Conservation (phyloP, 2,888 invertebrate genomes). For the Clepsis dumicolana region DNA sequence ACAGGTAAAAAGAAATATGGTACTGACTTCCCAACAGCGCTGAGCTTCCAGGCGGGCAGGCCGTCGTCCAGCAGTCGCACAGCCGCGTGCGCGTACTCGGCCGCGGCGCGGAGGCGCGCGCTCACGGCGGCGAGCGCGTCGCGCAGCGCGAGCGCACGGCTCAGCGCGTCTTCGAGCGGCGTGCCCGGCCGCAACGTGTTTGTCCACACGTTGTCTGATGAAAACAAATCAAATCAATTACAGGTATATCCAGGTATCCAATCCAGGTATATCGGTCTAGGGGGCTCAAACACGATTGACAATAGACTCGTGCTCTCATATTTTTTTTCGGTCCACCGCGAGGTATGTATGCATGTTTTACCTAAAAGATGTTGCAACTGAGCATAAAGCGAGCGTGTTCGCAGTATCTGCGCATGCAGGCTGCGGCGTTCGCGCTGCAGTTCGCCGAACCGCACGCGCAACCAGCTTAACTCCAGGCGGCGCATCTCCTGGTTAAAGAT, state of each 20-base stretch:
- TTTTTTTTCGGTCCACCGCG: no score
- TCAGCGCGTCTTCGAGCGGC: conserved; percentile 62
- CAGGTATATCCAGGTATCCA: no score
- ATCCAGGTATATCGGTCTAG: no score
- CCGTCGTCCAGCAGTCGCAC: conserved; percentile 71
- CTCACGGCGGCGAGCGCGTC: conserved; percentile 75
- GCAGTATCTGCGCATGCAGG: conserved; percentile 70
- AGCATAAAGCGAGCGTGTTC: conserved; percentile 65
- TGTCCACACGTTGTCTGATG: conserved; percentile 69
- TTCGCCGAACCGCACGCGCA: conserved; percentile 65
- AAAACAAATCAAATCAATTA: not conserved
- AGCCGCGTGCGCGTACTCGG: conserved; percentile 72
- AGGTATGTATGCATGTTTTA: conserved; percentile 46
- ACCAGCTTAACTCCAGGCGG: conserved; percentile 69
- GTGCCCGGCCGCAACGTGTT: conserved; percentile 63
- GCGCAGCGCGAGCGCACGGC: conserved; percentile 66
- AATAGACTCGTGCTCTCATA: no score
- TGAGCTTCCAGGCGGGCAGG: conserved; percentile 77
- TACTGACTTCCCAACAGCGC: conserved; percentile 75
- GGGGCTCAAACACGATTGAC: no score
- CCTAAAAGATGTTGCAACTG: conserved; percentile 68
- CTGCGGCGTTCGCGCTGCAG: conserved; percentile 67
- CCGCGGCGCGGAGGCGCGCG: conserved; percentile 71
- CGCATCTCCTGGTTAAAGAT: conserved; percentile 75
- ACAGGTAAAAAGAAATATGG: no score